phyloP scores from a whole-genome alignment of 2,113 vertebrate genomes.

The Archocentrus centrarchus region DNA sequence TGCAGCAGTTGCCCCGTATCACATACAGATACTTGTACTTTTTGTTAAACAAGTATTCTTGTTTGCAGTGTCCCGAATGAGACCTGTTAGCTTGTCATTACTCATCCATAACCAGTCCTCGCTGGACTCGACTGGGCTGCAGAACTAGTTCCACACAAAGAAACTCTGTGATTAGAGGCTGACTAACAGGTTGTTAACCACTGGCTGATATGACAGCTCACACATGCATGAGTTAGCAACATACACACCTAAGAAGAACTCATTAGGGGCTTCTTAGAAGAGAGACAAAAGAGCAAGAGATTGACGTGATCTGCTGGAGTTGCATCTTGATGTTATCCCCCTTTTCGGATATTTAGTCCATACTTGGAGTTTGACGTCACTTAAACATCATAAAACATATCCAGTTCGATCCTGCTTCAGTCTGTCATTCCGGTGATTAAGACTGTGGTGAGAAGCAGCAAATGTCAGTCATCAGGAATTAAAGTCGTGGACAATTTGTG shows the following conservation, averaged over 20 bases:
- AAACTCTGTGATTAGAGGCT: conserved; percentile 70
- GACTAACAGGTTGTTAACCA: conserved; percentile 77
- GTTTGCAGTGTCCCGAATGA: conserved; percentile 7
- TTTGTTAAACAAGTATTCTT: background rate
- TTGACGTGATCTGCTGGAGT: background rate
- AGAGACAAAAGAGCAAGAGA: conserved; percentile 8
- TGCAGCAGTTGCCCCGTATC: background rate
- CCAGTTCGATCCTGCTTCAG: background rate
- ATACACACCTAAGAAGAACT: conserved; percentile 23
- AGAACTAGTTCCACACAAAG: conserved; percentile 78
- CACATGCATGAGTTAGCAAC: conserved; percentile 43
- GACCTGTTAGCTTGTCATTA: conserved; percentile 47
- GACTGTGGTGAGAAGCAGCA: background rate
- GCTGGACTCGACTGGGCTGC: conserved; percentile 75
- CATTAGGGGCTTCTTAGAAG: conserved; percentile 8
- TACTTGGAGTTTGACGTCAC: conserved; percentile 7
- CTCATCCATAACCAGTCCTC: conserved; percentile 50
- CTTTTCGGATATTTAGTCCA: background rate
- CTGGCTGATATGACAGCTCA: conserved; percentile 59
- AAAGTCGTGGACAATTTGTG: background rate
- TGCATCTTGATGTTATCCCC: background rate
- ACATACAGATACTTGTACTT: background rate
- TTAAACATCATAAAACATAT: background rate
- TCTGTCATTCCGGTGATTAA: conserved; percentile 27
- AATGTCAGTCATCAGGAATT: background rate